phyloP scores from a whole-genome alignment of 1,140 invertebrate species.

The Leptopilina clavipes region DNA sequence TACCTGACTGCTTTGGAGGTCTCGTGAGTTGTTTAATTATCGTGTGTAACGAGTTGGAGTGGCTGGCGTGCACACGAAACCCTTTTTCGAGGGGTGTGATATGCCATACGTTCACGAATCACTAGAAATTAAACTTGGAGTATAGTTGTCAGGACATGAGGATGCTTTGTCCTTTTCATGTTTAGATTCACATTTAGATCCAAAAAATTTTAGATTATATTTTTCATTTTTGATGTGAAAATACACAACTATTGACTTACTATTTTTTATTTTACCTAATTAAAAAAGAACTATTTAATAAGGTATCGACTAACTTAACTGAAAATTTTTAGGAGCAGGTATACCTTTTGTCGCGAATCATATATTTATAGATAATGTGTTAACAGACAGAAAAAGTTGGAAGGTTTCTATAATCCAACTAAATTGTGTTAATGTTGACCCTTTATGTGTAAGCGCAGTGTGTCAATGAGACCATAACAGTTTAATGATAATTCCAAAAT shows the following conservation, averaged over 20 bases:
- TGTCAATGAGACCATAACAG: conserved; percentile 38
- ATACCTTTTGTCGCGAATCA: no score
- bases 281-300: no score
- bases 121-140: conserved; percentile 59
- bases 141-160: conserved; percentile 50
- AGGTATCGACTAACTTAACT: no score
- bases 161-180: conserved; percentile 21
- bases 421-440: conserved; percentile 35
- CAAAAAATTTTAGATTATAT: no score
- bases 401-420: neutral
- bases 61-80: conserved; percentile 71
- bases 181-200: no score
- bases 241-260: no score
- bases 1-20: conserved; percentile 59
- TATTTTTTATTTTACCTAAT: no score
- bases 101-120: conserved; percentile 63
- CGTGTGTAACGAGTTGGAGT: conserved; percentile 74
- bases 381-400: neutral
- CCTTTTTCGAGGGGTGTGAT: conserved; percentile 62
- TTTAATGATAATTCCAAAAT: no score
- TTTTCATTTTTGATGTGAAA: no score
- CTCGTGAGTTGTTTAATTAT: conserved; percentile 74
- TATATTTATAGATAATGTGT: neutral
- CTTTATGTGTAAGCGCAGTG: conserved; percentile 45
- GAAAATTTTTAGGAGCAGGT: no score